A percentile compares a stretch with the other conserved stretches of the same genome.
Evolutionary conservation across 1,140 invertebrate species (phyloP).

Genomic region (Drosophila melanica): DNA sequence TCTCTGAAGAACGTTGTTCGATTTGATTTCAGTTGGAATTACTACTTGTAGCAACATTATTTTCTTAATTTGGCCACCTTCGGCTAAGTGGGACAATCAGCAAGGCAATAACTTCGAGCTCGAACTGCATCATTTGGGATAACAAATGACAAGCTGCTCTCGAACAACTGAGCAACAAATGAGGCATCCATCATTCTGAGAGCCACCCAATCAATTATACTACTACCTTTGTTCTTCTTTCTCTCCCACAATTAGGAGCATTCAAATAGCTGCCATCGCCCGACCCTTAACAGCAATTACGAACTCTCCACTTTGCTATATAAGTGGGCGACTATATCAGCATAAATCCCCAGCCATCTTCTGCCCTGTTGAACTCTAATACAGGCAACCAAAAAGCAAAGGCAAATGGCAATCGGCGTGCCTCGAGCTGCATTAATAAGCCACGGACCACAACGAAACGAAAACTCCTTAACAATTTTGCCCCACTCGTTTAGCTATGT

Average conservation of each 20-base stretch:
- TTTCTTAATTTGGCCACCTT: background rate
- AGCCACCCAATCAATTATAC: conserved; percentile 67
- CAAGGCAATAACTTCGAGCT: conserved; percentile 46
- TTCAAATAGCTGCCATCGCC: conserved; percentile 34
- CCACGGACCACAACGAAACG: conserved; percentile 40
- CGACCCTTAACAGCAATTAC: conserved; percentile 68
- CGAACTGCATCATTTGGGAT: conserved; percentile 48
- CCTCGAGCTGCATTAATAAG: conserved; percentile 58
- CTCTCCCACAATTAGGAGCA: conserved; percentile 40
- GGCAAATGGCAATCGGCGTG: conserved; percentile 15
- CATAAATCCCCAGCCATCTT: conserved; percentile 58
- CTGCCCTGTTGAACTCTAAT: conserved; percentile 53
- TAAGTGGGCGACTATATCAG: conserved; percentile 45
- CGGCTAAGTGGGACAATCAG: conserved; percentile 2
- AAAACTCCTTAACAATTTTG: conserved; percentile 53
- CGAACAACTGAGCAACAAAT: conserved; percentile 72
- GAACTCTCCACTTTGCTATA: conserved; percentile 56
- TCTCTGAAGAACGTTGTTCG: no score
- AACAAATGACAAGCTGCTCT: conserved; percentile 50
- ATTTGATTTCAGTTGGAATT: background rate
- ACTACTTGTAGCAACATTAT: background rate
- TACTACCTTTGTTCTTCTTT: conserved; percentile 28
- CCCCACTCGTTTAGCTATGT: conserved; percentile 13
- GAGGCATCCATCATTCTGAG: conserved; percentile 71
- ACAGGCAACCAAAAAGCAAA: conserved; percentile 20